Base-by-base conservation (phyloP, 2,113 vertebrate species). In the Redunca redunca region DNA sequence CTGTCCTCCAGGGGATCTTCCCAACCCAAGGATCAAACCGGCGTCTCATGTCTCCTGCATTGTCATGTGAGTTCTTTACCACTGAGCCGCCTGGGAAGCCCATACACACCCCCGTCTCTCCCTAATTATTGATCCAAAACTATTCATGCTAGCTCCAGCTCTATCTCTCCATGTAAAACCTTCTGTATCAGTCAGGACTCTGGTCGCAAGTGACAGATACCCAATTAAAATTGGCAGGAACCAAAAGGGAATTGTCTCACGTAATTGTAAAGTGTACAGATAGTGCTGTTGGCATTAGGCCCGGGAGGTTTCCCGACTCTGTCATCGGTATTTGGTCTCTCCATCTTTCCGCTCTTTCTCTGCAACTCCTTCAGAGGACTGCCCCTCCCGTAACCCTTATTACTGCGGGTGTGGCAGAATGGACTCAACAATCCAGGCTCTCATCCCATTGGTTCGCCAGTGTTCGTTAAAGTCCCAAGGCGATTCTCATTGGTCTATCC, bases 221-320 rank as follows among this genome's bases (percentile, higher is more conserved):
- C 55, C 96, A 92, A 74, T 96, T 96, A 74, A 86, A 97, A 95
- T 33, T 53, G 95, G 53, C 93, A 88, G 46, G 33, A 97, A 53
- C 48, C 60, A 25, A 97, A 95, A 96, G 85, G 40, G 80, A 95
- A 28, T 83, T 50, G 85, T 67, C 64, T 96, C 64, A 91, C 10
- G 21, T 81, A 30, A 92, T 40, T 86, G 91, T 81, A 21, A 64
- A 85, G 19, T 89, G 9, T 40, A n/a, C 55, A 78, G 67, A 62
- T 4, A 33, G 53, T 19, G 87, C 57, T 87, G 28, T 48, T n/a
- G 84, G 46, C n/a, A 15, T 26, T 14, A n/a, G 48, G 60, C 33
- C 87, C 6, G 10, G 84, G 57, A 40, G 52, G 80, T 53, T 55
- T 46, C 25, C 11, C 55, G 52, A 53, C 87, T 87, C 48, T 28